Conservation (phyloP, 2,888 invertebrate species). For the Rugalucina vietnamica region DNA sequence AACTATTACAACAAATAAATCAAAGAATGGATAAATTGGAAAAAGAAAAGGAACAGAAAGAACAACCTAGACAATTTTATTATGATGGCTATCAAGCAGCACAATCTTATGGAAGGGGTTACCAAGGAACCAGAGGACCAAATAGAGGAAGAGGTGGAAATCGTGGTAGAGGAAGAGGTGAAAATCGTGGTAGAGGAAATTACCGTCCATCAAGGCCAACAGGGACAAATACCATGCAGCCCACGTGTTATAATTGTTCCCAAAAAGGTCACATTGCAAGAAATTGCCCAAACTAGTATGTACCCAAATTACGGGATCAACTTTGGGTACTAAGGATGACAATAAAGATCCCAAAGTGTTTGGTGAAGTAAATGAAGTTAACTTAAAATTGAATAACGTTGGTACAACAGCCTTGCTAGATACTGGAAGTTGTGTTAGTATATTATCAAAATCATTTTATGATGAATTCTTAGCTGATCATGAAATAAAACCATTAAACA, state of each 20-base stretch:
- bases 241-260: neutral
- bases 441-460: constrained; percentile 39
- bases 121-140: neutral
- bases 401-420: constrained; percentile 27
- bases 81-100: too few species aligned
- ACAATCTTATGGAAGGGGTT: too few species aligned
- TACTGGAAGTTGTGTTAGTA: constrained; percentile 38
- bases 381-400: neutral
- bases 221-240: neutral
- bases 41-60: neutral
- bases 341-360: constrained; percentile 23
- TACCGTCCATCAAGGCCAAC: neutral
- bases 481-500: constrained; percentile 25
- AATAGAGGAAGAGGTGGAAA: neutral
- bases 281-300: neutral
- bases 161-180: neutral
- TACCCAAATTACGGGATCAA: neutral
- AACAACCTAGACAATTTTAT: neutral
- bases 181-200: neutral
- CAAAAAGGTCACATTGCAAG: neutral
- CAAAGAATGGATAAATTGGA: neutral
- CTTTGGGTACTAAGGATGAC: neutral
- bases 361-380: constrained; percentile 29
- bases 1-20: neutral
- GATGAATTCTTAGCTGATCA: constrained; percentile 14